Evolutionary conservation across 2,888 invertebrate species (phyloP).

Genomic region (Eupithecia centaureata): DNA sequence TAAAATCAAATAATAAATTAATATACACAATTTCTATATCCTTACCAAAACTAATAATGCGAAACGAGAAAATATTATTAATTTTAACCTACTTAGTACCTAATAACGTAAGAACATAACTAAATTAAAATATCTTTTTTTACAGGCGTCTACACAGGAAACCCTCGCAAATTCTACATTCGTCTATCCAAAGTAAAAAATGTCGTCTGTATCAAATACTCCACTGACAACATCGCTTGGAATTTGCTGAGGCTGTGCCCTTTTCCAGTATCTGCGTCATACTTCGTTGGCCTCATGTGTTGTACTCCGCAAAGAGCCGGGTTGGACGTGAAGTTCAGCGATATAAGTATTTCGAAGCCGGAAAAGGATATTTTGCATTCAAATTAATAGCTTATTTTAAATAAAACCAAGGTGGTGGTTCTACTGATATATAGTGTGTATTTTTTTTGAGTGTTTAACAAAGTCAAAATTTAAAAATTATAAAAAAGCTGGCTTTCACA

Average conservation of each 20-base stretch:
- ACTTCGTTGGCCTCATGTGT: conserved; percentile 64
- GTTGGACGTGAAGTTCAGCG: conserved; percentile 60
- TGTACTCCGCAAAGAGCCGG: conserved; percentile 67
- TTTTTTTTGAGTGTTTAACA: too few relatives aligned
- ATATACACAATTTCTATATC: too few relatives aligned
- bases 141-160: conserved; percentile 65
- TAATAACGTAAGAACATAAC: too few relatives aligned
- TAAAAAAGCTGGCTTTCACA: too few relatives aligned
- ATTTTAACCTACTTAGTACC: too few relatives aligned
- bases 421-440: too few relatives aligned
- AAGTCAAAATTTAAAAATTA: too few relatives aligned
- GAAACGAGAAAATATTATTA: too few relatives aligned
- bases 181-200: conserved; percentile 59
- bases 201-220: conserved; percentile 69
- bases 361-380: conserved; percentile 66
- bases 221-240: conserved; percentile 62
- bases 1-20: too few relatives aligned
- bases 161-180: conserved; percentile 68
- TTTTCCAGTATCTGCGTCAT: conserved; percentile 51
- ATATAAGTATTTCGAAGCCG: conserved; percentile 54
- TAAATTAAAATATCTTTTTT: conserved; percentile 25
- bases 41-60: too few relatives aligned
- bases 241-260: conserved; percentile 60
- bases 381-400: conserved; percentile 46
- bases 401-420: not conserved